Conservation (phyloP, 2,113 vertebrate genomes). For the Ictidomys tridecemlineatus region DNA sequence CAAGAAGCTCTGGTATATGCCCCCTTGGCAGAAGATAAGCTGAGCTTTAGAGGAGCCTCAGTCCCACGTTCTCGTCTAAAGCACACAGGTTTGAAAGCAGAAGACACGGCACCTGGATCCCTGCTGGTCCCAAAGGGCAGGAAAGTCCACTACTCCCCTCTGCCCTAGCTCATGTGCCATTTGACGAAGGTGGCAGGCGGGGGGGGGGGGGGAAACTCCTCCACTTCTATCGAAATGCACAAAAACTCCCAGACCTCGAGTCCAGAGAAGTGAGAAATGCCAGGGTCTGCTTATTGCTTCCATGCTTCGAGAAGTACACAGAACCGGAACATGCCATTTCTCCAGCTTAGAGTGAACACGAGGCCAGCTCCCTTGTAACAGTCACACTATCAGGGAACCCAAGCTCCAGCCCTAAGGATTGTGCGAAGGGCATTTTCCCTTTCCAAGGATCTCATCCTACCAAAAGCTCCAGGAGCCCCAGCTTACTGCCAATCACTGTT, state of each 20-base stretch:
- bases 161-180: no score
- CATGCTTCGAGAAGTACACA: fast-evolving
- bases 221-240: no score
- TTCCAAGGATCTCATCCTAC: not conserved
- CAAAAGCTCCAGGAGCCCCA: not conserved
- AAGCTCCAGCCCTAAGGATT: not conserved
- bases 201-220: no score
- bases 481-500: not conserved
- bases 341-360: not conserved
- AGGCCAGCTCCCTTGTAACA: not conserved
- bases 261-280: not conserved
- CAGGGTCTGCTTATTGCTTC: not conserved
- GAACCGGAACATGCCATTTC: not conserved
- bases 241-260: not conserved
- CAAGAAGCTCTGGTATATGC: not conserved
- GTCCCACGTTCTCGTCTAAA: not conserved
- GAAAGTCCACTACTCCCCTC: no score
- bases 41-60: not conserved
- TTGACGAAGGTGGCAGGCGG: not conserved
- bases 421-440: not conserved
- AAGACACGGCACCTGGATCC: not conserved
- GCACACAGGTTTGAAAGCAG: not conserved
- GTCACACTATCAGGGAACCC: not conserved
- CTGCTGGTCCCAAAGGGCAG: not conserved
- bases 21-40: not conserved